A percentile compares a stretch with the other conserved stretches of the same genome.
Evolutionary conservation across 2,113 vertebrate genomes (phyloP).

Genomic region (Ailuropoda melanoleuca): DNA sequence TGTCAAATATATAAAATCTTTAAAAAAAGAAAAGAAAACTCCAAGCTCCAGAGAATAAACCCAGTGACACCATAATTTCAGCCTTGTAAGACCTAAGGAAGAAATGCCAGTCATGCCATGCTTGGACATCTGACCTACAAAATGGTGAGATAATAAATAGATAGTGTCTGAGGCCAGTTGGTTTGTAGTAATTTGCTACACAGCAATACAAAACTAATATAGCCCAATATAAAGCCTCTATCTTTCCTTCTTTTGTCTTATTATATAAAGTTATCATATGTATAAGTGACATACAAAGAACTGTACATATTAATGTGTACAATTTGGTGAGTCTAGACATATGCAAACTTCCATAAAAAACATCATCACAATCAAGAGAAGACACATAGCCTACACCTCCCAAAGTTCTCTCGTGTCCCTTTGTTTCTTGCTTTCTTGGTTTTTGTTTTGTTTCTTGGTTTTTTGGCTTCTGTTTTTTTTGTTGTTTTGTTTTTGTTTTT

Average conservation of each 20-base stretch:
- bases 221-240: background rate
- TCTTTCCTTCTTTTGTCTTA: background rate
- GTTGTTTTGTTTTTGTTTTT: background rate
- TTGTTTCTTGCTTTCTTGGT: background rate
- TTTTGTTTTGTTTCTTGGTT: background rate
- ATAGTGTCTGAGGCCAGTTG: background rate
- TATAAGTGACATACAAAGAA: background rate
- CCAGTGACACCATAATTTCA: background rate
- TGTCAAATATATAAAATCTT: no score
- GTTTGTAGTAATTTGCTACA: background rate
- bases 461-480: no score
- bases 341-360: background rate
- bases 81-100: background rate
- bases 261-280: background rate
- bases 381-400: background rate
- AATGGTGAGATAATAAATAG: background rate
- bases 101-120: background rate
- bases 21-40: background rate
- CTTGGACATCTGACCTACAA: background rate
- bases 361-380: background rate
- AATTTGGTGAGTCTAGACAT: background rate
- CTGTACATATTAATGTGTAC: background rate
- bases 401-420: background rate
- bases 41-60: background rate
- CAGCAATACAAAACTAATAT: background rate